phyloP scores from a whole-genome alignment of 1,140 invertebrate species.

The Dendrolimus kikuchii region DNA sequence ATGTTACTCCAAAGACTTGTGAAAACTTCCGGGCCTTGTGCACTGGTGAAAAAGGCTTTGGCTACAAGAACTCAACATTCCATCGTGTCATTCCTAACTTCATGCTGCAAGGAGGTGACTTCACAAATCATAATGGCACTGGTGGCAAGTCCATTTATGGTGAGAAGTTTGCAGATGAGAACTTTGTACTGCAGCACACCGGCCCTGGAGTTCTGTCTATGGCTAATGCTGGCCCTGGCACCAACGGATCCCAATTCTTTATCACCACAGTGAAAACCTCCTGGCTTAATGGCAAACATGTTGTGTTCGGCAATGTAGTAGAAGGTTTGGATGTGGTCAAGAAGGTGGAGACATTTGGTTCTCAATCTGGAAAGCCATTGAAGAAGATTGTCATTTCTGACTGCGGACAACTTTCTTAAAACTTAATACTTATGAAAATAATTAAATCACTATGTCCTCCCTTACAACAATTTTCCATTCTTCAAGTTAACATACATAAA shows the following conservation, averaged over 20 bases:
- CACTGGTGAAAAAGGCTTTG: conserved; percentile 82
- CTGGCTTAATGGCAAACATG: conserved; percentile 95
- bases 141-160: conserved; percentile 57
- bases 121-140: conserved; percentile 80
- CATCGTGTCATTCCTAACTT: conserved; percentile 88
- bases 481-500: no score
- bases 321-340: conserved; percentile 96
- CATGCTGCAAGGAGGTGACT: conserved; percentile 81
- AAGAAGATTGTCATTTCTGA: conserved; percentile 86
- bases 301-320: conserved; percentile 93
- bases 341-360: conserved; percentile 85
- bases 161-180: conserved; percentile 82
- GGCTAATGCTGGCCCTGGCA: no score
- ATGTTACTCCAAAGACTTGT: conserved; percentile 80
- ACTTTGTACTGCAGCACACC: conserved; percentile 81
- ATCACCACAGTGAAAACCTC: conserved; percentile 86
- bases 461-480: no score
- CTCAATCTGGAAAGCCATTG: conserved; percentile 86
- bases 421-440: no score
- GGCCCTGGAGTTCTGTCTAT: conserved; percentile 51
- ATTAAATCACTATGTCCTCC: no score
- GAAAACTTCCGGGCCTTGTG: conserved; percentile 83
- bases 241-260: conserved; percentile 81
- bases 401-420: conserved; percentile 79
- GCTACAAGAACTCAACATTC: conserved; percentile 80